These are phyloP conservation scores for human (Homo sapiens) DNA, from an alignment of 2,113 vertebrate genomes.

Conservation along the genomic window DNA sequence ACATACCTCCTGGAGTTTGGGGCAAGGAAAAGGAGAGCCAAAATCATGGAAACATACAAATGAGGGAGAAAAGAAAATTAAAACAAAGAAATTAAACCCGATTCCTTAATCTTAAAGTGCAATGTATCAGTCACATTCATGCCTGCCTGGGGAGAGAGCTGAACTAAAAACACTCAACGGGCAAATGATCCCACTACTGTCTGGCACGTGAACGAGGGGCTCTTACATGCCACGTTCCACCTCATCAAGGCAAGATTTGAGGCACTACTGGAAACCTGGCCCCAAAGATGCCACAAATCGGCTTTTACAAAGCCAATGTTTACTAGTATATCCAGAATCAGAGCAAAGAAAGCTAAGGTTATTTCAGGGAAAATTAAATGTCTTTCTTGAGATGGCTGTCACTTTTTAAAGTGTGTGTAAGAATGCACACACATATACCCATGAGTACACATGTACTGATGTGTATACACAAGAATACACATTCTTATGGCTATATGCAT, in stretches of 20 bases:
- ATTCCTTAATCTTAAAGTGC: constrained; percentile 72
- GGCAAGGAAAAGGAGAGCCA: constrained; percentile 96
- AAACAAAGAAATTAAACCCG: constrained; percentile 90
- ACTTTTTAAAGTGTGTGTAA: not conserved
- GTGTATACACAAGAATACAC: constrained; percentile 27
- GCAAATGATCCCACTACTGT: not conserved
- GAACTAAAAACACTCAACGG: not conserved
- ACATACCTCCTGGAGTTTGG: constrained; percentile 98
- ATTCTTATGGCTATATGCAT: not conserved
- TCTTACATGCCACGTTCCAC: not conserved
- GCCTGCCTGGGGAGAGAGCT: not conserved
- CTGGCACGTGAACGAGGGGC: rapidly evolving
- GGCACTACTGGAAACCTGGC: not conserved
- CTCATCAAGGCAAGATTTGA: not conserved
- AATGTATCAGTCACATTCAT: not conserved
- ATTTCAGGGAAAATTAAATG: not conserved
- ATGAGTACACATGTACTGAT: not conserved
- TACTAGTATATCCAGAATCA: not conserved
- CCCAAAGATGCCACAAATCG: not conserved
- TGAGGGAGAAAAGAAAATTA: constrained; percentile 96
- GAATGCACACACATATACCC: not conserved
- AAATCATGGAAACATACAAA: constrained; percentile 96
- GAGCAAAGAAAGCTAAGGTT: not conserved
- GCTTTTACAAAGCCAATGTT: not conserved
- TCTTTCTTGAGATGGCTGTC: not conserved